These are phyloP conservation scores for Tauraco hartlaubi DNA, from an alignment of 2,797 vertebrate species.

Conservation along the genomic window DNA sequence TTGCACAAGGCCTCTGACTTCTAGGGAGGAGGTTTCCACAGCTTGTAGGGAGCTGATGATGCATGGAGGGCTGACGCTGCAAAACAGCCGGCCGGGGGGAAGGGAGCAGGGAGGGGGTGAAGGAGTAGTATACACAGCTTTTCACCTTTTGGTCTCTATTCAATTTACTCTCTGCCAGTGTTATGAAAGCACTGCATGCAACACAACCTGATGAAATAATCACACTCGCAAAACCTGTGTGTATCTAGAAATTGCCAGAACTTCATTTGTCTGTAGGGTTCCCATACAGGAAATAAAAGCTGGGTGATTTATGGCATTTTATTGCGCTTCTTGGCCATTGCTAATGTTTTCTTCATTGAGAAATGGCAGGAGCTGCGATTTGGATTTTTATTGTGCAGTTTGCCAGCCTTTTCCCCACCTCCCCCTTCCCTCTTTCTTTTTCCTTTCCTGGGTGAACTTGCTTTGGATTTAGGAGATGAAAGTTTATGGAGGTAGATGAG, in stretches of 20 bases:
- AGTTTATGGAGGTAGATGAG: constrained; percentile 73
- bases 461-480: constrained; percentile 73
- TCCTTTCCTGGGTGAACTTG: constrained; percentile 77
- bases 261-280: constrained; percentile 37
- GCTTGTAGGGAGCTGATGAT: constrained; percentile 58
- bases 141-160: constrained; percentile 37
- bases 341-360: constrained; percentile 79
- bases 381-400: constrained; percentile 74
- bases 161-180: not conserved
- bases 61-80: constrained; percentile 71
- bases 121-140: constrained; percentile 7
- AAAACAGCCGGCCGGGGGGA: not conserved
- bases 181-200: constrained; percentile 38
- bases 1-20: constrained; percentile 42
- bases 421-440: constrained; percentile 19
- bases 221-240: constrained; percentile 54
- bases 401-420: not conserved
- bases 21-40: constrained; percentile 62
- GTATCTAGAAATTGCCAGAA: constrained; percentile 43
- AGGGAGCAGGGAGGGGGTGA: not conserved
- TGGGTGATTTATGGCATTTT: constrained; percentile 75
- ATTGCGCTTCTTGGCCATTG: constrained; percentile 72
- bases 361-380: constrained; percentile 76
- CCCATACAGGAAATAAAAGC: constrained; percentile 67
- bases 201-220: constrained; percentile 60